Conservation (phyloP, 2,888 invertebrate species). For the Acanthosepion pharaonis region DNA sequence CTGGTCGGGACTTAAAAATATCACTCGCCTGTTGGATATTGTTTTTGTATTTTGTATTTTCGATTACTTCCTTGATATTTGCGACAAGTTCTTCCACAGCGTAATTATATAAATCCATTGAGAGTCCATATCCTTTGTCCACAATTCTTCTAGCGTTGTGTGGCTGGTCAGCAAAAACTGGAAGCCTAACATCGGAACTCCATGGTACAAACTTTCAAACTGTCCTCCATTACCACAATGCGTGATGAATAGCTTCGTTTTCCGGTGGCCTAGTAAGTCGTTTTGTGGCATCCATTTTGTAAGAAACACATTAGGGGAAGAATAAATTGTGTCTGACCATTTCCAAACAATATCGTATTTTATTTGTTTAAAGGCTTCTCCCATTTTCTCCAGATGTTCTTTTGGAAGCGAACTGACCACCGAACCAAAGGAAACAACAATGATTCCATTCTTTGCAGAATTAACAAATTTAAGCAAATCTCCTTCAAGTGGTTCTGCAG, state of each 20-base stretch:
- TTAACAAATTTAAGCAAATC: conserved; percentile 51
- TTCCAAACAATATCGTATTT: too few relatives aligned
- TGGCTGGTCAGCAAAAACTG: conserved; percentile 55
- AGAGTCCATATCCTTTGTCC: background rate
- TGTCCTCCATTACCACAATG: conserved; percentile 51
- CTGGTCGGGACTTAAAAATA: too few relatives aligned
- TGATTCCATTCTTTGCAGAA: conserved; percentile 50
- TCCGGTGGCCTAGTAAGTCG: too few relatives aligned
- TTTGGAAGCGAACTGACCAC: conserved; percentile 49
- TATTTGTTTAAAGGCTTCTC: too few relatives aligned
- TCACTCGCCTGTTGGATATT: too few relatives aligned
- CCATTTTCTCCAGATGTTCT: conserved; percentile 43
- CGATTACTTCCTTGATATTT: too few relatives aligned
- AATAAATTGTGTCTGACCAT: too few relatives aligned
- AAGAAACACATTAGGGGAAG: too few relatives aligned
- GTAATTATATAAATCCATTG: background rate
- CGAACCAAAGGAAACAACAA: conserved; percentile 55
- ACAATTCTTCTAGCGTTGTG: conserved; percentile 50
- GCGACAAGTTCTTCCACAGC: too few relatives aligned
- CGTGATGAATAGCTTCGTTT: too few relatives aligned
- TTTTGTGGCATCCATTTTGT: too few relatives aligned
- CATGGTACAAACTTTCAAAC: conserved; percentile 58
- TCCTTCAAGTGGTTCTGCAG: conserved; percentile 49
- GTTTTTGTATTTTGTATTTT: too few relatives aligned
- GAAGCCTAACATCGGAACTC: conserved; percentile 57